These are phyloP conservation scores for Hydra vulgaris DNA, from an alignment of 30 jellyfish, hydroid and myxozoan species.

Conservation along the genomic window DNA sequence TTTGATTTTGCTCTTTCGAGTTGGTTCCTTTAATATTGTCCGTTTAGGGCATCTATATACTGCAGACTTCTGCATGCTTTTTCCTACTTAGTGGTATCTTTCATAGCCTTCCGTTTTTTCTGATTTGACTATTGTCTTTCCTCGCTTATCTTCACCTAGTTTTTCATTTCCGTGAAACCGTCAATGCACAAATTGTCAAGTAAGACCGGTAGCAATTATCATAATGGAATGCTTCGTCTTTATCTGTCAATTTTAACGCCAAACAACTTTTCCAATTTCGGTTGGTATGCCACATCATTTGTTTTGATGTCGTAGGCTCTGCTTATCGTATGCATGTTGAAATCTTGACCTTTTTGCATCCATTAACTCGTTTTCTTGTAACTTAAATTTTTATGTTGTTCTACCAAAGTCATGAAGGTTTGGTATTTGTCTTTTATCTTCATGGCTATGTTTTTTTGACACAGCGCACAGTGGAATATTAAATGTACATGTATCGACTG, in stretches of 20 bases:
- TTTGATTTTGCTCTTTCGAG: no score
- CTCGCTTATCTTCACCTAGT: no score
- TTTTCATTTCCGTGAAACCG: no score
- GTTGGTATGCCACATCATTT: background rate
- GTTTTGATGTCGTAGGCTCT: background rate
- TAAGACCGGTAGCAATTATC: background rate
- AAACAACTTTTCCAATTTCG: background rate
- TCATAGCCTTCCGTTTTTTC: no score
- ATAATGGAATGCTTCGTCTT: background rate
- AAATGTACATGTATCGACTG: no score
- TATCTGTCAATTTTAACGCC: background rate
- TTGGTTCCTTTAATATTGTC: no score
- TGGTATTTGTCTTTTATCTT: background rate
- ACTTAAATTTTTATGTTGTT: background rate
- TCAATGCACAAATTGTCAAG: background rate
- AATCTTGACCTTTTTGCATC: background rate
- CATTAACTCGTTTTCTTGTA: background rate
- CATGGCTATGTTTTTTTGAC: background rate
- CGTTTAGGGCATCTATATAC: no score
- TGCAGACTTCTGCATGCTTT: background rate
- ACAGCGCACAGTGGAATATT: no score
- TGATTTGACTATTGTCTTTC: no score
- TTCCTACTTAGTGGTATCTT: background rate
- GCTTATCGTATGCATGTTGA: background rate
- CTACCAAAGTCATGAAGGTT: background rate